Conservation (phyloP, 2,888 invertebrate genomes). For the Drosophila mercatorum region DNA sequence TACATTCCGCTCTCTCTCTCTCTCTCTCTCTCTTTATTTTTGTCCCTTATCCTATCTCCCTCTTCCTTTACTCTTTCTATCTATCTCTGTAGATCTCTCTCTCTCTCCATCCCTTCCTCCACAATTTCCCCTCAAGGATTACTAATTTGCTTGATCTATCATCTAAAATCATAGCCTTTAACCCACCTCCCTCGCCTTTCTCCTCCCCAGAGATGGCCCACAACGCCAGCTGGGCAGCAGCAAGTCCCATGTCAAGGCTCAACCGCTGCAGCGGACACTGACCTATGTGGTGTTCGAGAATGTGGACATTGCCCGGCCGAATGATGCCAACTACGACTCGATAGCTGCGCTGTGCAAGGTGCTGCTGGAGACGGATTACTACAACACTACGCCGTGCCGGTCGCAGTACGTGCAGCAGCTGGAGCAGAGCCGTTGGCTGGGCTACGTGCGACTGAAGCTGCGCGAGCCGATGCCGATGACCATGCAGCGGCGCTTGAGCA, state of each 20-base stretch:
- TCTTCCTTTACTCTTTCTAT: not conserved
- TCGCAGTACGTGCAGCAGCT: slow-evolving; percentile 72
- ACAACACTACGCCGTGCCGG: slow-evolving; percentile 77
- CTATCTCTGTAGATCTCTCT: not conserved
- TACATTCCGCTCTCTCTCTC: not conserved
- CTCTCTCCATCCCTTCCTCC: not conserved
- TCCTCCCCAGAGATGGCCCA: slow-evolving; percentile 81
- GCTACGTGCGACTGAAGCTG: slow-evolving; percentile 82
- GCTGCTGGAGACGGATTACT: slow-evolving; percentile 85
- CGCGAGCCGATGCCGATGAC: slow-evolving; percentile 65
- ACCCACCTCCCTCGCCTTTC: not conserved
- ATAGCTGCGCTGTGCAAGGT: slow-evolving; percentile 87
- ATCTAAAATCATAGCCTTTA: no score
- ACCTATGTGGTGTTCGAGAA: slow-evolving; percentile 90
- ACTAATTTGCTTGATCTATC: no score
- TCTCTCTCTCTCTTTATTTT: not conserved
- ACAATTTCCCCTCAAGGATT: no score
- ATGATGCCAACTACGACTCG: slow-evolving; percentile 86
- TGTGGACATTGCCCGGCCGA: slow-evolving; percentile 89
- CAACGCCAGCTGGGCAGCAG: not conserved
- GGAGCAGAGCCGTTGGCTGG: slow-evolving; percentile 81
- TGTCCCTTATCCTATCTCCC: not conserved
- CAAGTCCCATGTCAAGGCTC: slow-evolving; percentile 80
- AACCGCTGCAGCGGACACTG: slow-evolving; percentile 88
- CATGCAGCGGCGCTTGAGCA: slow-evolving; percentile 3